A percentile compares a stretch with the other conserved stretches of the same genome.
These are phyloP conservation scores for Lacanobia wlatinum DNA, from an alignment of 2,888 invertebrate genomes.

Conservation along the genomic window DNA sequence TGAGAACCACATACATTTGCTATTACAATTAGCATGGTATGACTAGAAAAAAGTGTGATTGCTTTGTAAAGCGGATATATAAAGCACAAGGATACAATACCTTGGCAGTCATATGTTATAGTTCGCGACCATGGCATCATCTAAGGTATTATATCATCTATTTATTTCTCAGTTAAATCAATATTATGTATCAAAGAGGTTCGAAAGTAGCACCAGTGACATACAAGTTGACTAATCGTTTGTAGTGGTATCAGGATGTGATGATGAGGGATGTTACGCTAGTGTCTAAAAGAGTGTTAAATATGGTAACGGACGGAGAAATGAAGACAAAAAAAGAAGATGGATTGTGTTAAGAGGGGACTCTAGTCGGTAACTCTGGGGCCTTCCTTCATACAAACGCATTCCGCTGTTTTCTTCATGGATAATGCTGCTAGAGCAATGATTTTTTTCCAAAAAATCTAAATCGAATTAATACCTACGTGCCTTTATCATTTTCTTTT, in stretches of 20 bases:
- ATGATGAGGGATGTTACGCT: not conserved
- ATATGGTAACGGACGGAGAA: not conserved
- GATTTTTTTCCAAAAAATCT: too few species aligned
- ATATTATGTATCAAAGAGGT: too few species aligned
- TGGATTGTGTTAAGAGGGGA: not conserved
- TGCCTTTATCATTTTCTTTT: too few species aligned
- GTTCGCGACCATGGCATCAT: slow-evolving; percentile 50
- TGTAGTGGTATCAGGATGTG: not conserved
- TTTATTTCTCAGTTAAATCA: not conserved
- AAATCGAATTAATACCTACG: too few species aligned
- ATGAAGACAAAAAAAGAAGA: not conserved
- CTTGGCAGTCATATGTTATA: slow-evolving; percentile 46
- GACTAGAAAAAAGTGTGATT: slow-evolving; percentile 23
- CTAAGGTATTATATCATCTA: slow-evolving; percentile 43
- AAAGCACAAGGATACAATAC: slow-evolving; percentile 27
- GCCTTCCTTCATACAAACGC: too few species aligned
- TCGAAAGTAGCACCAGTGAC: not conserved
- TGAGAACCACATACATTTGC: slow-evolving; percentile 36
- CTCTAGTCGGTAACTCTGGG: too few species aligned
- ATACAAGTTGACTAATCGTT: not conserved
- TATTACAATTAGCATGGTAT: slow-evolving; percentile 37
- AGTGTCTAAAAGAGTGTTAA: not conserved
- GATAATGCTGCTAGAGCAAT: too few species aligned
- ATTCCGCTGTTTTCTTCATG: too few species aligned
- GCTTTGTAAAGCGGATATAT: slow-evolving; percentile 49